Base-by-base conservation (phyloP, 30 jellyfish, hydroid and myxozoan genomes). In the Cassiopea andromeda region DNA sequence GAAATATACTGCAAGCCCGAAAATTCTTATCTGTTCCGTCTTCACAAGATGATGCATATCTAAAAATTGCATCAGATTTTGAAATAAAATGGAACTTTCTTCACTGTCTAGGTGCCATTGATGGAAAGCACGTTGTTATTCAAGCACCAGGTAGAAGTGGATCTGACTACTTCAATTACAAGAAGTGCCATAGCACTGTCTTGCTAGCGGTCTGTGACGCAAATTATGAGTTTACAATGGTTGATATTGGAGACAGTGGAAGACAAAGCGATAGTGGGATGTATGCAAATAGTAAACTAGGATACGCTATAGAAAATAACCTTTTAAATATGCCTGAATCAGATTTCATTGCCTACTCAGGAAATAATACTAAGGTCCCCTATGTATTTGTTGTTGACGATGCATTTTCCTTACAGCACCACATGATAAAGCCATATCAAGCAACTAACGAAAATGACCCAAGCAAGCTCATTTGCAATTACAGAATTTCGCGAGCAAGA, bases 151-250 rank as follows among this genome's bases (percentile, higher is more conserved):
- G 73, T 64, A 64, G 73, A 64, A 64, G 73, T 64, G 73, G 73
- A 9, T 64, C 73, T 2, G 73, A 64, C 73, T 64, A 64, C 27
- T 64, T 64, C 73, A 64, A 64, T 64, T 64, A 64, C 43, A 75
- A 75, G 46, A 81, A 61, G 60, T 47, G 66, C 9, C 82, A 80
- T 47, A 81, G 83, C 69, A 60, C 61, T 46, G 90, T 61, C 59
- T 68, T 81, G 50, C 18, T 81, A 69, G 90, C 90, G n/a, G 79
- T 68, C 71, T 81, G 90, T 69, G 81, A 81, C 70, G 90, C 90
- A 16, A 81, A 50, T 48, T 81, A 81, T 81, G 72, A 50, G 44
- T 77, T 77, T 46, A 57, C 16, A 46, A 8, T 77, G 49, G 86
- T 77, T 64, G 86, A 1, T 50, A 44, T 77, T 9, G 77, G 78